Evolutionary conservation across 2,113 vertebrate genomes (phyloP).

Genomic region (Pionites leucogaster): DNA sequence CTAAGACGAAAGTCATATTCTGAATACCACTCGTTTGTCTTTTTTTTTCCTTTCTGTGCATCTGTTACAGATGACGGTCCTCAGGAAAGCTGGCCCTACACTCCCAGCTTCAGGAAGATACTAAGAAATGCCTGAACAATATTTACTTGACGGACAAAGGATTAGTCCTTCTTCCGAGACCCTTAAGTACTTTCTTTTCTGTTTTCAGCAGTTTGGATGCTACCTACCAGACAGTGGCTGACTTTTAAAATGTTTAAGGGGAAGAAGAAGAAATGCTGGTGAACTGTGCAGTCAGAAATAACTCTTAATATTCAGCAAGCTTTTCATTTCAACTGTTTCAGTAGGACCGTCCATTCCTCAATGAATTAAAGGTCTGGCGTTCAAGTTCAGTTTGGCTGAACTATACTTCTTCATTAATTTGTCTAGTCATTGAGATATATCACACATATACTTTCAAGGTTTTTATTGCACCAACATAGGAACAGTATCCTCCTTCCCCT

Average conservation of each 20-base stretch:
- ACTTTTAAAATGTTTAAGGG: not conserved
- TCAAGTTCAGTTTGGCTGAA: not conserved
- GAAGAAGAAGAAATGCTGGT: not conserved
- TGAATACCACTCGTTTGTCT: not conserved
- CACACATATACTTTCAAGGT: not conserved
- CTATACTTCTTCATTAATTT: not conserved
- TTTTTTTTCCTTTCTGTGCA: not conserved
- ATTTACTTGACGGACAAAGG: not conserved
- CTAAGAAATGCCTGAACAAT: not conserved
- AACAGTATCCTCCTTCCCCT: not conserved
- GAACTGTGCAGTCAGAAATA: not conserved
- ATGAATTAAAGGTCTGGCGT: not conserved
- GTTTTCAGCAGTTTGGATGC: not conserved
- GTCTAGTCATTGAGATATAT: not conserved
- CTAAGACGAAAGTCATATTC: not conserved
- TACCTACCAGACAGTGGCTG: not conserved
- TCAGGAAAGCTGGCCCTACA: not conserved
- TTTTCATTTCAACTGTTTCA: not conserved
- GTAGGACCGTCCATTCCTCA: not conserved
- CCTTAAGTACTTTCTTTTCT: not conserved
- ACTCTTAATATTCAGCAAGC: not conserved
- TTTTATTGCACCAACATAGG: not conserved
- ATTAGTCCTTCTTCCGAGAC: not conserved
- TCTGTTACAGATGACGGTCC: not conserved
- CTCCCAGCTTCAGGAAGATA: not conserved